Evolutionary conservation across 2,113 vertebrate genomes (phyloP).

Genomic region (Desmodus rotundus): DNA sequence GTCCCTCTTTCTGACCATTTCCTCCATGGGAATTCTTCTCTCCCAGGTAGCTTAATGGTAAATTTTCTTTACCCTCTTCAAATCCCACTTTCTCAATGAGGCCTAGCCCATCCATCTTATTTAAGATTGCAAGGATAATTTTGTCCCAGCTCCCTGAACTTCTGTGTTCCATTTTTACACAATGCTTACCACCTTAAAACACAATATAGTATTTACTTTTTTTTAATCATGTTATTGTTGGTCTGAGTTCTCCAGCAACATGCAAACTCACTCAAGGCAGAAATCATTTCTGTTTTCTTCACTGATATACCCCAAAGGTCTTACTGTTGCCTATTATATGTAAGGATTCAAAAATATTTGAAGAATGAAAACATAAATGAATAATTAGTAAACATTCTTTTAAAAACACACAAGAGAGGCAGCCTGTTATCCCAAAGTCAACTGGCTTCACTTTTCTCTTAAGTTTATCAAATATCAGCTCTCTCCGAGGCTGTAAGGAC

Average conservation of each 20-base stretch:
- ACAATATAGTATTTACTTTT: rapidly evolving
- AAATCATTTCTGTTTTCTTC: rapidly evolving
- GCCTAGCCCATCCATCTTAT: rapidly evolving
- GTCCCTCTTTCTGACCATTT: background rate
- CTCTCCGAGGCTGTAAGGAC: too few relatives aligned
- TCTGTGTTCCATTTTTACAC: rapidly evolving
- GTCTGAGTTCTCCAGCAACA: background rate
- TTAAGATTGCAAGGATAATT: background rate
- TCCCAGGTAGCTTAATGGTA: background rate
- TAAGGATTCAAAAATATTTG: background rate
- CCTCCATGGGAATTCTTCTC: background rate
- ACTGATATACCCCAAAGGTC: background rate
- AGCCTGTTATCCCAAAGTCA: background rate
- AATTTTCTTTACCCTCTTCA: background rate
- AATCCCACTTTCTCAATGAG: background rate
- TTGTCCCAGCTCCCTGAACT: rapidly evolving
- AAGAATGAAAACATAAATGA: background rate
- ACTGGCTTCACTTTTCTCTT: background rate
- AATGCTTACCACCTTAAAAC: rapidly evolving
- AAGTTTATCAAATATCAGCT: background rate
- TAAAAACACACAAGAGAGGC: background rate
- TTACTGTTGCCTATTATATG: rapidly evolving
- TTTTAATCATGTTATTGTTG: rapidly evolving
- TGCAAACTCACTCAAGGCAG: background rate
- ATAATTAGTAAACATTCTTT: background rate